Base-by-base conservation (phyloP, 2,797 vertebrate genomes). In the Myotis pilosus region DNA sequence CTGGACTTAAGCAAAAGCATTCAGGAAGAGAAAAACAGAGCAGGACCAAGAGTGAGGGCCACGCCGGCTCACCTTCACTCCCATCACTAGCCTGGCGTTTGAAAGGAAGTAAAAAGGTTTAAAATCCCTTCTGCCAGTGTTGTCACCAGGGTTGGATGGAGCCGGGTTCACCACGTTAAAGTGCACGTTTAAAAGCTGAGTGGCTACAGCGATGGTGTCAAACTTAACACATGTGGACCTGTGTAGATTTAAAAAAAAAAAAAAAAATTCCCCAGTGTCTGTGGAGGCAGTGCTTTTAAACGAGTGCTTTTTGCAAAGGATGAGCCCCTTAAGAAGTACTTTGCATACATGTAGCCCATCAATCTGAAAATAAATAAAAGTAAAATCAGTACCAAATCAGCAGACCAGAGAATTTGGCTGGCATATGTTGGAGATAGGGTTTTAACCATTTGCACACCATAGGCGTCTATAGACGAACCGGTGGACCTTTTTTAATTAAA, bases 361-460 rank as follows among this genome's bases (percentile, higher is more conserved):
- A 86, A 86, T 25, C 81, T 94, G 66, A 88, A 89, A 91, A 92
- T 28, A 72, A 91, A n/a, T 19, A 80, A 36, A 60, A 71, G 91
- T 57, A 64, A 89, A 91, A 60, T 86, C 38, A 36, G 19, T 7
- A 20, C 20, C 5, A 6, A 55, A 78, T 71, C 84, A 78, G 44
- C 28, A 75, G 41, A 16, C 72, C 15, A 44, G 64, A 87, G 75
- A 86, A 80, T 25, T 1, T 15, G 11, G 53, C 55, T 10, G 30
- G n/a, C n/a, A 6, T 2, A 23, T 51, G 22, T 49, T 8, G 55
- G 55, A 81, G 12, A 72, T 9, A 13, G 0, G 2, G 17, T 53
- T 57, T 36, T 12, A 30, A 62, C 60, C 60, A 62, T 15, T 15
- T 62, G 60, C 60, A 62, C 5, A 5, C 28, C 60, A 30, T 62